phyloP scores from a whole-genome alignment of 2,888 invertebrate genomes.

The Trachelus tabidus region DNA sequence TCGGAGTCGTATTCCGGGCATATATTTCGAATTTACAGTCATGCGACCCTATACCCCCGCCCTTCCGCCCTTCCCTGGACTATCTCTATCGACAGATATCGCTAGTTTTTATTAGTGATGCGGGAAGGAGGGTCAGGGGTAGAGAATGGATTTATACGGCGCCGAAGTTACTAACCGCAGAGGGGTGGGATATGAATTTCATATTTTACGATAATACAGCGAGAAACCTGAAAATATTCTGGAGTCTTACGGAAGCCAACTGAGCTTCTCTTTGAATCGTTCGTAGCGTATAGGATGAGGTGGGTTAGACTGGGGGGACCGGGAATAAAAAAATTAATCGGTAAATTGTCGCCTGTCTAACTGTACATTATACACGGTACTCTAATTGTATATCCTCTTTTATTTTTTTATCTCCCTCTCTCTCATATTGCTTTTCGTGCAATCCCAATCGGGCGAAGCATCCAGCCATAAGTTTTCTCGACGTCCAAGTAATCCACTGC shows the following conservation, averaged over 20 bases:
- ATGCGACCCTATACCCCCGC: neutral
- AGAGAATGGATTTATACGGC: conserved; percentile 6
- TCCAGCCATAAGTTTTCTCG: neutral
- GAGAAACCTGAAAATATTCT: conserved; percentile 3
- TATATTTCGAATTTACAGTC: conserved; percentile 5
- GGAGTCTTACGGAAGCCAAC: neutral
- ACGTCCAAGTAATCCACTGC: neutral
- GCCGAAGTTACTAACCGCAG: conserved; percentile 2
- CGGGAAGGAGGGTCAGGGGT: neutral
- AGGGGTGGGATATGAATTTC: conserved; percentile 44
- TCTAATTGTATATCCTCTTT: neutral
- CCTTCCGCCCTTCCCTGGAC: neutral
- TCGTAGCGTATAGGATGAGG: neutral
- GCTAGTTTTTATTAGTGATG: neutral
- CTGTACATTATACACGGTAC: neutral
- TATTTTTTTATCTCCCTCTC: neutral
- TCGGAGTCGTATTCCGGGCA: neutral
- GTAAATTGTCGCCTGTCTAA: neutral
- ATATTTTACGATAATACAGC: conserved; percentile 47
- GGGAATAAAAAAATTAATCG: neutral
- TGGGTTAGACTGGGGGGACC: neutral
- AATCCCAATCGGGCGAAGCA: neutral
- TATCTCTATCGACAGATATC: conserved; percentile 1
- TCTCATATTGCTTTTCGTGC: neutral
- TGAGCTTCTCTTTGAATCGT: neutral